Evolutionary conservation across 2,888 invertebrate species (phyloP).

Genomic region (Phymatocera aterrima): DNA sequence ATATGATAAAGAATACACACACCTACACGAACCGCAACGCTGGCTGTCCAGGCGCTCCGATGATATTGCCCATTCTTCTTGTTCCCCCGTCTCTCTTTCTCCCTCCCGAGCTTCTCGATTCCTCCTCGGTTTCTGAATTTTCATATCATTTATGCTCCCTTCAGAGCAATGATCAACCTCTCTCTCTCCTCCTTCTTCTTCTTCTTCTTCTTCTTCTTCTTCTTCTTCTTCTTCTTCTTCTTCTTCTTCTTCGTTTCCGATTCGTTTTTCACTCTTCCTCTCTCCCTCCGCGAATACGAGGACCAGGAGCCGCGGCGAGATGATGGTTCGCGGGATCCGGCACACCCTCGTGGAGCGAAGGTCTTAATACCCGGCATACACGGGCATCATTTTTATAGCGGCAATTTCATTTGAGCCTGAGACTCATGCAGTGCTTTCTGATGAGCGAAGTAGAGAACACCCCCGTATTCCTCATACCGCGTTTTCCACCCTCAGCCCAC

Average conservation of each 20-base stretch:
- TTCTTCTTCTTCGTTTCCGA: conserved; percentile 42
- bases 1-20: conserved; percentile 1
- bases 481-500: conserved; percentile 26
- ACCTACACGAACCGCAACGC: no score
- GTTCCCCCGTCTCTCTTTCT: background rate
- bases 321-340: background rate
- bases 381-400: conserved; percentile 72
- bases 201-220: background rate
- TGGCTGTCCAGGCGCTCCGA: background rate
- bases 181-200: background rate
- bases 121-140: background rate
- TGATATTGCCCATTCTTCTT: no score
- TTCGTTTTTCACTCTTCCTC: no score
- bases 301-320: background rate
- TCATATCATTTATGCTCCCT: background rate
- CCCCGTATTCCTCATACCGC: conserved; percentile 47
- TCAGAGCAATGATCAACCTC: no score
- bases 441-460: conserved; percentile 62
- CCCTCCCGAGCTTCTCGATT: background rate
- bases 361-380: conserved; percentile 68
- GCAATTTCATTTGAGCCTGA: conserved; percentile 73
- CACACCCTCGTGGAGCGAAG: conserved; percentile 50
- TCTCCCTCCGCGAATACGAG: conserved; percentile 14
- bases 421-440: conserved; percentile 72
- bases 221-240: background rate